These are phyloP conservation scores for Lycocerus yunnanus DNA, from an alignment of 2,888 invertebrate genomes.

Conservation along the genomic window DNA sequence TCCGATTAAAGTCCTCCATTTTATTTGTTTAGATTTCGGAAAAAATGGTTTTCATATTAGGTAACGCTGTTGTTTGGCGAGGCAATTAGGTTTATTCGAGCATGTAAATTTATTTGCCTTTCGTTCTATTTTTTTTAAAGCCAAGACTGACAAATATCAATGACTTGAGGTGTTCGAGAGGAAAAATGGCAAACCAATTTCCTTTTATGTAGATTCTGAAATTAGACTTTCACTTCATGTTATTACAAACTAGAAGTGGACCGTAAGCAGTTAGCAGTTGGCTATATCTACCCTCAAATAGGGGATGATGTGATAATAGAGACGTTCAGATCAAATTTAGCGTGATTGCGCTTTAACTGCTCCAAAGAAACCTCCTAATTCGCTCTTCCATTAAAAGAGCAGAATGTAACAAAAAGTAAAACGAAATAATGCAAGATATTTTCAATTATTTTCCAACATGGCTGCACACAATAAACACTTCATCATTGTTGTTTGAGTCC, in stretches of 20 bases:
- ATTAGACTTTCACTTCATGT: slow-evolving; percentile 18
- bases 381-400: slow-evolving; percentile 22
- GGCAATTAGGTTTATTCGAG: not conserved
- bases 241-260: slow-evolving; percentile 33
- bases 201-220: slow-evolving; percentile 40
- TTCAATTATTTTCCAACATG: slow-evolving; percentile 36
- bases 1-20: not conserved
- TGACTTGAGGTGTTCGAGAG: slow-evolving; percentile 14
- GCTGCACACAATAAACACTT: slow-evolving; percentile 36
- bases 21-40: not conserved
- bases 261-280: slow-evolving; percentile 39
- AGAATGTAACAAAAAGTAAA: slow-evolving; percentile 8
- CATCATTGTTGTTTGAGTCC: slow-evolving; percentile 41
- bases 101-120: not conserved
- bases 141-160: slow-evolving; percentile 9
- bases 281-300: slow-evolving; percentile 44
- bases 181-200: slow-evolving; percentile 48
- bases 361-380: slow-evolving; percentile 27
- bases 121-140: not conserved
- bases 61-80: not conserved
- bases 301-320: slow-evolving; percentile 49
- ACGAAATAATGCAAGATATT: slow-evolving; percentile 21
- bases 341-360: slow-evolving; percentile 41
- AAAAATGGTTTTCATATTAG: not conserved
- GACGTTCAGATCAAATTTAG: slow-evolving; percentile 51